Evolutionary conservation across 2,888 invertebrate genomes (phyloP).

Genomic region (Dasysyrphus tricinctus): DNA sequence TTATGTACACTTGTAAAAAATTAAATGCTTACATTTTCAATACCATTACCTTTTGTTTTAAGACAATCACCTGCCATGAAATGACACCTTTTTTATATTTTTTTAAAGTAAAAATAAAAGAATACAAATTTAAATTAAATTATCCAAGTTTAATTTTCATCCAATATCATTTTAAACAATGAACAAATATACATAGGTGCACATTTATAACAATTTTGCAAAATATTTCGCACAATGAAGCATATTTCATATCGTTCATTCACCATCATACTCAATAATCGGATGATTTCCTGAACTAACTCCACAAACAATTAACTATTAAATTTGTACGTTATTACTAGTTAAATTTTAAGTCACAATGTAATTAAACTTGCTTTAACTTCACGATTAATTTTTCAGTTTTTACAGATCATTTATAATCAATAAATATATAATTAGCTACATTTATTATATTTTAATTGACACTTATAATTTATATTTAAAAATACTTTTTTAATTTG

Average conservation of each 20-base stretch:
- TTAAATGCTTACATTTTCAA: no score
- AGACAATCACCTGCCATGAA: no score
- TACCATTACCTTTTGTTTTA: no score
- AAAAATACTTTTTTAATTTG: conserved; percentile 22
- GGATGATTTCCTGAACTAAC: conserved; percentile 26
- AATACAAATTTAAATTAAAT: background rate
- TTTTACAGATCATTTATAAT: background rate
- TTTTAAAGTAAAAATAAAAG: no score
- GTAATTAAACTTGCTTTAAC: conserved; percentile 8
- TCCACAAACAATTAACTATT: conserved; percentile 32
- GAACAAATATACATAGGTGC: conserved; percentile 26
- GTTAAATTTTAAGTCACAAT: conserved; percentile 24
- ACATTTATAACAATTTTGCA: conserved; percentile 48
- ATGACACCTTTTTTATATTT: no score
- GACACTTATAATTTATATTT: conserved; percentile 59
- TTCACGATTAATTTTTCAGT: background rate
- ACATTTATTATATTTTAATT: conserved; percentile 55
- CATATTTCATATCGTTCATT: background rate
- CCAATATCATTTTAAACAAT: conserved; percentile 43
- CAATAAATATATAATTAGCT: conserved; percentile 65
- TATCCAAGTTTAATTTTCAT: conserved; percentile 47
- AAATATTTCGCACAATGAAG: conserved; percentile 32
- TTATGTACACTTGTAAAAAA: no score
- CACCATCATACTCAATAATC: conserved; percentile 14
- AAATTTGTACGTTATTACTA: conserved; percentile 20